Conservation (phyloP, 1,140 invertebrate species). For the Zaprionus vittiger region DNA sequence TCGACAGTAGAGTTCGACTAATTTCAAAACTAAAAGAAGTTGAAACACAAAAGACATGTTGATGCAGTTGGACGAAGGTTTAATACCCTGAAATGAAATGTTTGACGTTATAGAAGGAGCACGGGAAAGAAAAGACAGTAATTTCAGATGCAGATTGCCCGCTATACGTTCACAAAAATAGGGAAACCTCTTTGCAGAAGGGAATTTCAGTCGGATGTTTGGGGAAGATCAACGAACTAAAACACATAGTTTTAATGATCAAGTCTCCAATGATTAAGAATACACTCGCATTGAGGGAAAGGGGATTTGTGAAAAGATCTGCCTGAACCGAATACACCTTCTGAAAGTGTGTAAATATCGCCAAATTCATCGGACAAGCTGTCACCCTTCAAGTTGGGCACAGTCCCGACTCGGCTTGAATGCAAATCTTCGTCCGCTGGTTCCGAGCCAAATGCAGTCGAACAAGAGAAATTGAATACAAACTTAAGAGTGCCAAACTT, state of each 20-base stretch:
- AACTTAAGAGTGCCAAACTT: slow-evolving; percentile 46
- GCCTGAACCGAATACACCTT: not conserved
- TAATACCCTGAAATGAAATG: not conserved
- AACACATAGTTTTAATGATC: no score
- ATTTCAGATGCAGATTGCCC: no score
- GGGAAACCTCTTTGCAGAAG: no score
- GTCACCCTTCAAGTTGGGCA: not conserved
- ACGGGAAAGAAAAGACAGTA: no score
- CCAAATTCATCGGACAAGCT: not conserved
- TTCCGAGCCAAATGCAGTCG: slow-evolving; percentile 41
- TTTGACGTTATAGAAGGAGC: no score
- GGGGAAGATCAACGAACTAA: no score
- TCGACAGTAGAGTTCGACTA: not conserved
- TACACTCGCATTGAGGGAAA: not conserved
- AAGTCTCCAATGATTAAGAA: not conserved
- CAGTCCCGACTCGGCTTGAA: slow-evolving; percentile 12
- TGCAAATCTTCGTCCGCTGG: slow-evolving; percentile 58
- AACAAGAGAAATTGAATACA: slow-evolving; percentile 1
- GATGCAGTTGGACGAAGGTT: not conserved
- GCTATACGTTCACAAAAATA: no score
- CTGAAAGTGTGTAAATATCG: not conserved
- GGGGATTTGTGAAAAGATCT: not conserved
- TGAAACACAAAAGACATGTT: not conserved
- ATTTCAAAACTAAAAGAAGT: not conserved
- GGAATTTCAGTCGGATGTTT: no score